Conservation (phyloP, 1,140 invertebrate species). For the Drosophila parabipectinata region DNA sequence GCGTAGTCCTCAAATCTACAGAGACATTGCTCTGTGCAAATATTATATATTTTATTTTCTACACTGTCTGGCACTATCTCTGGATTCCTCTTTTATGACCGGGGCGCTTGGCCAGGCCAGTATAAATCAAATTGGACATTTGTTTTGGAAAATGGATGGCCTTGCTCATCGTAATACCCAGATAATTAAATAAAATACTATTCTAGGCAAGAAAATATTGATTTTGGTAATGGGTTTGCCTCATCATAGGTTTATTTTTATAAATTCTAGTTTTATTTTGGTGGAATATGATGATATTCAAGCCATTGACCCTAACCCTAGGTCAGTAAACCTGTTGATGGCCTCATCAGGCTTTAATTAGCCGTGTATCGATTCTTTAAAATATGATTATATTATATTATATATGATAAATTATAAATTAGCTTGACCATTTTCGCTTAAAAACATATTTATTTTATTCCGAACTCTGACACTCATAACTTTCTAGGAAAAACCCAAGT, state of each 20-base stretch:
- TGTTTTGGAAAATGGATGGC: constrained; percentile 56
- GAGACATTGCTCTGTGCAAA: constrained; percentile 33
- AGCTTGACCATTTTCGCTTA: not conserved
- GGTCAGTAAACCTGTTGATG: constrained; percentile 25
- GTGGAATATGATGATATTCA: not conserved
- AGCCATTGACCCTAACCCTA: constrained; percentile 38
- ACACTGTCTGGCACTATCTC: constrained; percentile 51
- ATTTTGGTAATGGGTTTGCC: no score
- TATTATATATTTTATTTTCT: constrained; percentile 18
- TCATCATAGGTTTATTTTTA: constrained; percentile 16
- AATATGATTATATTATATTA: constrained; percentile 17
- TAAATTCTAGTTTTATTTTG: constrained; percentile 4
- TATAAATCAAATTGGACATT: constrained; percentile 66
- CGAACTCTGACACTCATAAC: constrained; percentile 23
- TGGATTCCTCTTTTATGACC: constrained; percentile 46
- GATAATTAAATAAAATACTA: constrained; percentile 30
- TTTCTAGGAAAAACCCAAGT: constrained; percentile 47
- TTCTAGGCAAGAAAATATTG: no score
- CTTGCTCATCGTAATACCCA: constrained; percentile 24
- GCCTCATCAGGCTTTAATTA: constrained; percentile 25
- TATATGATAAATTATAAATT: constrained; percentile 23
- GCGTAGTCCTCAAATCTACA: constrained; percentile 8
- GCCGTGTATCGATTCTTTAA: constrained; percentile 1
- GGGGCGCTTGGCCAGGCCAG: constrained; percentile 23
- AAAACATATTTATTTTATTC: constrained; percentile 19